Evolutionary conservation across 2,888 invertebrate genomes (phyloP).

Genomic region (Lithophane ornitopus): DNA sequence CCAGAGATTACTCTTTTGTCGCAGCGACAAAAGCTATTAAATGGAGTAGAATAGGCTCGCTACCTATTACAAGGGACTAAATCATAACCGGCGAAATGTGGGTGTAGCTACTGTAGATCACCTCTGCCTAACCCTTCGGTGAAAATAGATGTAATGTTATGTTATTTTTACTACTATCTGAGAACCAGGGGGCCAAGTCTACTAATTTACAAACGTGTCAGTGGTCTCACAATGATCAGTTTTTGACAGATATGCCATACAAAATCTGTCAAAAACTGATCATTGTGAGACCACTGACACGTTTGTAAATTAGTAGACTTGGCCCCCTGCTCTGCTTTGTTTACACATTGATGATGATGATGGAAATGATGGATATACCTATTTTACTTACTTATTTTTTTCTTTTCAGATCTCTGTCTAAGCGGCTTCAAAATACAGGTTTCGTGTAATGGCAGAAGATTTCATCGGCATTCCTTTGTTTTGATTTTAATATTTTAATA

Average conservation of each 20-base stretch:
- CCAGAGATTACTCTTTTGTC: too few species aligned
- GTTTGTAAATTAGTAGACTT: too few species aligned
- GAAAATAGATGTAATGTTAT: neutral
- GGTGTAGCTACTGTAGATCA: neutral
- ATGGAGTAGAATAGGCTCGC: neutral
- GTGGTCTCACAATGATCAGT: too few species aligned
- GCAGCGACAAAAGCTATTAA: too few species aligned
- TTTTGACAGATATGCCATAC: too few species aligned
- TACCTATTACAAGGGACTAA: neutral
- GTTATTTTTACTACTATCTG: neutral
- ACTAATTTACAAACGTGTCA: too few species aligned
- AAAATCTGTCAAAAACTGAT: too few species aligned
- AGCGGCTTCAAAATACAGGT: neutral
- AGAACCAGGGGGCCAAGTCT: too few species aligned
- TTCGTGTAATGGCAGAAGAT: neutral
- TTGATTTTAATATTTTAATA: neutral
- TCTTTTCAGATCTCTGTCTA: slow-evolving; percentile 25
- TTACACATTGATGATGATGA: neutral
- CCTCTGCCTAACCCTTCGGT: neutral
- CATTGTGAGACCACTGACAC: too few species aligned
- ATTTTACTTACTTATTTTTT: neutral
- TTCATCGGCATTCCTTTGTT: neutral
- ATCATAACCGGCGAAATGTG: neutral
- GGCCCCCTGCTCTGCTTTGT: neutral
- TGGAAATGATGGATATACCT: neutral